Evolutionary conservation across 2,888 invertebrate genomes (phyloP).

Genomic region (Sipunculus nudus): DNA sequence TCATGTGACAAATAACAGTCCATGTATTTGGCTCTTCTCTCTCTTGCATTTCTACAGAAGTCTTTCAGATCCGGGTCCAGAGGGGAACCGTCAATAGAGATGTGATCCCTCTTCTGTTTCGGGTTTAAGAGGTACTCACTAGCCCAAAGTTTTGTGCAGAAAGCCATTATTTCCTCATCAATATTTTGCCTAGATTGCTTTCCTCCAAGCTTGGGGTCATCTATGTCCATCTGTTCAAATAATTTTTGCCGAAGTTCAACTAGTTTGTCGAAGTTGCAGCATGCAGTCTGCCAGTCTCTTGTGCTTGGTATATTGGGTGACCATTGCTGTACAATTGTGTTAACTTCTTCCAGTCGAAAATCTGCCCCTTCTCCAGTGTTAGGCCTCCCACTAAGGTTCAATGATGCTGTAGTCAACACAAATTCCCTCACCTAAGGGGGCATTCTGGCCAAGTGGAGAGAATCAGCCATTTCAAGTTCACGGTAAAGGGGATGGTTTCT

Average conservation of each 20-base stretch:
- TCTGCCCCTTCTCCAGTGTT: slow-evolving; percentile 1
- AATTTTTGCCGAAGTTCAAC: neutral
- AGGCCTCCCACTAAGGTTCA: neutral
- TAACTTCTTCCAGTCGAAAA: neutral
- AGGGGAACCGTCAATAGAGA: neutral
- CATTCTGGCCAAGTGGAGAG: neutral
- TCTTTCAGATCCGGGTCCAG: neutral
- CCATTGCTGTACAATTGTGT: neutral
- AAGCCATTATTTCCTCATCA: neutral
- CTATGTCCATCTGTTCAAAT: neutral
- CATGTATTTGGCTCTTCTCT: too few relatives aligned
- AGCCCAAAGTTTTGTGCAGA: neutral
- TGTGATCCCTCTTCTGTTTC: neutral
- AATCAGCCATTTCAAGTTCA: neutral
- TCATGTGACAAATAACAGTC: too few relatives aligned
- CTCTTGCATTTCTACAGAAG: neutral
- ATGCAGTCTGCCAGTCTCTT: neutral
- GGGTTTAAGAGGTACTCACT: neutral
- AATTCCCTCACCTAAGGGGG: neutral
- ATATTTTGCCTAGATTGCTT: neutral
- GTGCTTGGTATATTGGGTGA: neutral
- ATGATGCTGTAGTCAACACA: neutral
- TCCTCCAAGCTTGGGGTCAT: neutral
- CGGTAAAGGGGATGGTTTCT: slow-evolving; percentile 1
- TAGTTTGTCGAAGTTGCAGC: neutral